phyloP scores from a whole-genome alignment of 2,888 invertebrate genomes.

The Cerceris rybyensis region DNA sequence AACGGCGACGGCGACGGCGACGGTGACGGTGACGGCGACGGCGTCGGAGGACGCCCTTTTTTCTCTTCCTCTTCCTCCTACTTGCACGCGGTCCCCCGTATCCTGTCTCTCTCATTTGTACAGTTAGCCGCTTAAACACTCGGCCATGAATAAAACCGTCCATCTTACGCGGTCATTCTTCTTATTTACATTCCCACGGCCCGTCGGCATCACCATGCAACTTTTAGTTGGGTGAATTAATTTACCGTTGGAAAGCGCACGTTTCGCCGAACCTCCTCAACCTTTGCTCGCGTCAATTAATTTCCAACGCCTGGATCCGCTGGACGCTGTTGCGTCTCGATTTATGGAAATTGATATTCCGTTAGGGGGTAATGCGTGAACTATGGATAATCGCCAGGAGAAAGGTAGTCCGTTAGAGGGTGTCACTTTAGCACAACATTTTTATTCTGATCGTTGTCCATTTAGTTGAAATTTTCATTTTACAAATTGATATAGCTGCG shows the following conservation, averaged over 20 bases:
- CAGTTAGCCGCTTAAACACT: slow-evolving; percentile 72
- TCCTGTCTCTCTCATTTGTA: slow-evolving; percentile 74
- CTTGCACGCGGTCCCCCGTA: slow-evolving; percentile 64
- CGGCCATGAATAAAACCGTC: slow-evolving; percentile 53
- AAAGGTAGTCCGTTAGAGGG: too few species aligned
- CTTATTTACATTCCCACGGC: slow-evolving; percentile 60
- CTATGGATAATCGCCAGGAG: too few species aligned
- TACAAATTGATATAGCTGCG: too few species aligned
- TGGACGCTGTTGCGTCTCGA: slow-evolving; percentile 9
- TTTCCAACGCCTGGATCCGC: slow-evolving; percentile 7
- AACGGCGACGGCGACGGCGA: slow-evolving; percentile 27
- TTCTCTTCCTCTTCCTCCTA: slow-evolving; percentile 51
- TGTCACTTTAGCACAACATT: too few species aligned
- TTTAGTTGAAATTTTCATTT: too few species aligned
- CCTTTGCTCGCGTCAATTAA: slow-evolving; percentile 24
- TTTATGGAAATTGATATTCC: slow-evolving; percentile 46
- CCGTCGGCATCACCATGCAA: slow-evolving; percentile 12
- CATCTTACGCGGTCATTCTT: slow-evolving; percentile 42
- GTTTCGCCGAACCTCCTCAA: not conserved
- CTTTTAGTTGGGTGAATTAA: slow-evolving; percentile 41
- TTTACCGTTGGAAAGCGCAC: slow-evolving; percentile 41
- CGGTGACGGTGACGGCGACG: slow-evolving; percentile 17
- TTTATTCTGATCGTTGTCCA: too few species aligned
- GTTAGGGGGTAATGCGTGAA: slow-evolving; percentile 7
- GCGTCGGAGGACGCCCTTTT: slow-evolving; percentile 49